phyloP scores from a whole-genome alignment of 2,113 vertebrate genomes.

The Talpa occidentalis region DNA sequence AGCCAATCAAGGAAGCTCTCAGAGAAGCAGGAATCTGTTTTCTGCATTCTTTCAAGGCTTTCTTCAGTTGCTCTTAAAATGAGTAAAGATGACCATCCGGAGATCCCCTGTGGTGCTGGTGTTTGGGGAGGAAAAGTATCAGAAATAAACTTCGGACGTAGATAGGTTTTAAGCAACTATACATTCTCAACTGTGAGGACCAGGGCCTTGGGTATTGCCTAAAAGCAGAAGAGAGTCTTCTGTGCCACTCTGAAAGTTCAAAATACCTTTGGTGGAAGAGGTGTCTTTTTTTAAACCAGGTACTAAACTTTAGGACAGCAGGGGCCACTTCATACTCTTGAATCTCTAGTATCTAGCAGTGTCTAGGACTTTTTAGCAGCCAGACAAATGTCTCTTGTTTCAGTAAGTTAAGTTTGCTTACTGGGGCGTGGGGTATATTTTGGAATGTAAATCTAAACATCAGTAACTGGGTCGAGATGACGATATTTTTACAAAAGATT shows the following conservation, averaged over 20 bases:
- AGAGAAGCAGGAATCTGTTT: neutral
- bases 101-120: neutral
- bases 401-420: neutral
- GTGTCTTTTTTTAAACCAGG: neutral
- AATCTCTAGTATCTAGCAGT: neutral
- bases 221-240: neutral
- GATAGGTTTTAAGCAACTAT: neutral
- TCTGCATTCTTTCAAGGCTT: neutral
- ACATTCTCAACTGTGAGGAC: neutral
- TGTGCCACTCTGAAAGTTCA: neutral
- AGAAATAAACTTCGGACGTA: neutral
- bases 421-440: neutral
- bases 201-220: neutral
- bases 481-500: neutral
- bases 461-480: neutral
- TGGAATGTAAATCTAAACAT: neutral
- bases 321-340: neutral
- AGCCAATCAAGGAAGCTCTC: neutral
- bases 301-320: neutral
- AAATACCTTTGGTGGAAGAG: neutral
- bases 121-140: neutral
- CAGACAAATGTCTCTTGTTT: neutral
- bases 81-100: neutral
- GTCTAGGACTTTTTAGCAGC: slow-evolving; percentile 13
- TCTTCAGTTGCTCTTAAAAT: neutral